Base-by-base conservation (phyloP, 2,888 invertebrate species). In the Nemoura dubitans region DNA sequence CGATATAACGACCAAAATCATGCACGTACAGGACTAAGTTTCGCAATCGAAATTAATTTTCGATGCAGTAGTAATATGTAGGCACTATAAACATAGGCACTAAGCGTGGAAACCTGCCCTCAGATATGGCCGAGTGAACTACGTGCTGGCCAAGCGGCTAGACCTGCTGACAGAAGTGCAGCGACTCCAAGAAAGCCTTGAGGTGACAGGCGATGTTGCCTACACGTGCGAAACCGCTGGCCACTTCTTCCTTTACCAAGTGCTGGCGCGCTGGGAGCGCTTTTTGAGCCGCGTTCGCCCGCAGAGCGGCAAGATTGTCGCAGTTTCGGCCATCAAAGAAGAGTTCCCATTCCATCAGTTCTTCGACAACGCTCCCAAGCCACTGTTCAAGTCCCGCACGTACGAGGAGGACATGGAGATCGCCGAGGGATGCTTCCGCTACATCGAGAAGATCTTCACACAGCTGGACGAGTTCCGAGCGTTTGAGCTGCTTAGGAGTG, bases 201-300 rank as follows among this genome's bases (percentile, higher is more conserved):
- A 95, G 82, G 97, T 97, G 0, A 94, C 95, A 86, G 97, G 97
- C 3, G 98, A 98, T 89, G 97, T 98, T 83, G 96, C 97, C 0
- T 99, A 99, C 91, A 99, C 99, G 0, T 99, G 99, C 91, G 99
- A 99, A 92, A 98, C 99, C 0, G 99, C 99, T 0, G 98, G 98
- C 10, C 97, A 99, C 92, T 99, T 99, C 92, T 99, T 97, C 92
- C 94, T 99, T 83, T 98, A 99, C 91, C 98, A 99, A 92, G 93
- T 98, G 85, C 92, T 97, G 88, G 96, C 98, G 0, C 93, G 98
- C 86, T 99, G 99, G 99, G 97, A 98, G 90, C 95, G 96, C 89
- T 99, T 97, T 92, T 93, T 95, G 87, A 92, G 93, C 88, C 92
- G 93, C 89, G 92, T 95, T 0, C 93, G 94, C 88, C 93, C 93